Percentiles rank a stretch among this genome's conserved stretches.
Evolutionary conservation across 2,888 invertebrate species (phyloP).

Genomic region (Brassicogethes aeneus): DNA sequence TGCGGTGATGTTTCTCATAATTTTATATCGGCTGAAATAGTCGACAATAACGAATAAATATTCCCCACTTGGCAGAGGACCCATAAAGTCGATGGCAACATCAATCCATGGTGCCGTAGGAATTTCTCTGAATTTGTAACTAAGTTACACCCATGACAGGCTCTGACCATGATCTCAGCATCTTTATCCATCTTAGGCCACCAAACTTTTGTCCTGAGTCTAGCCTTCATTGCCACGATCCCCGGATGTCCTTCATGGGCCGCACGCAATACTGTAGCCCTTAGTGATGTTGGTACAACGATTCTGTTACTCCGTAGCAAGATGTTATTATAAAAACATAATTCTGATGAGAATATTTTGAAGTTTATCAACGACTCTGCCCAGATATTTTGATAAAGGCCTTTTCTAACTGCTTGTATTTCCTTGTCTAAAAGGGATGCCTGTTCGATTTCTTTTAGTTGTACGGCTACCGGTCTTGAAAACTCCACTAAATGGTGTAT

Average conservation of each 20-base stretch:
- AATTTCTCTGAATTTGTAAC: slow-evolving; percentile 11
- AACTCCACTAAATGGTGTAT: slow-evolving; percentile 11
- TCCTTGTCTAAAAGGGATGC: no score
- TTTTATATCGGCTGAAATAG: slow-evolving; percentile 12
- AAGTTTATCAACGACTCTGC: slow-evolving; percentile 6
- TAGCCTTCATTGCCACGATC: no score
- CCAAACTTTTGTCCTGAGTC: no score
- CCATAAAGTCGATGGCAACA: slow-evolving; percentile 19
- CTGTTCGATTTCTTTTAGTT: slow-evolving; percentile 10
- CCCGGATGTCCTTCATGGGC: no score
- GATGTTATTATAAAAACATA: slow-evolving; percentile 23
- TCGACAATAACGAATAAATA: slow-evolving; percentile 12
- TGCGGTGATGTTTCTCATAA: slow-evolving; percentile 16
- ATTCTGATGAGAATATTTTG: slow-evolving; percentile 21
- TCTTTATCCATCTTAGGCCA: slow-evolving; percentile 28
- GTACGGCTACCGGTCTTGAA: slow-evolving; percentile 12
- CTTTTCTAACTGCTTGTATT: slow-evolving; percentile 6
- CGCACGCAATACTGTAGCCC: slow-evolving; percentile 16
- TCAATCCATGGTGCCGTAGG: slow-evolving; percentile 10
- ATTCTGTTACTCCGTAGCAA: slow-evolving; percentile 17
- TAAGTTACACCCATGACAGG: slow-evolving; percentile 7
- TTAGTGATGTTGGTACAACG: slow-evolving; percentile 17
- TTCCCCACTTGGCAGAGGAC: slow-evolving; percentile 15
- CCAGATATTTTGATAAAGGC: slow-evolving; percentile 8
- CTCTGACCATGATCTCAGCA: slow-evolving; percentile 9